These are phyloP conservation scores for Atrichornis clamosus DNA, from an alignment of 2,113 vertebrate genomes.

Conservation along the genomic window DNA sequence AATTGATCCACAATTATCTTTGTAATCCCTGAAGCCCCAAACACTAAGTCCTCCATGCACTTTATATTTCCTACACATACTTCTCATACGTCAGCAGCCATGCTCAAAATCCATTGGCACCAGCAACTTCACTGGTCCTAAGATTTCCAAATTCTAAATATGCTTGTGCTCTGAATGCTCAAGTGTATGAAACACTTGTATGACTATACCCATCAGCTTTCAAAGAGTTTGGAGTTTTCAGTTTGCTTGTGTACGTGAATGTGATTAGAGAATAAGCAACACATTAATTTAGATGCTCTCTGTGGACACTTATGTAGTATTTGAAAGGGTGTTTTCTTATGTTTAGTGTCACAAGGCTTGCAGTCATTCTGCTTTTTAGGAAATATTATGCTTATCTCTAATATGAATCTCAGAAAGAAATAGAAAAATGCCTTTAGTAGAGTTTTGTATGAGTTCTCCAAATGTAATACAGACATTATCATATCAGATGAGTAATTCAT, in stretches of 20 bases:
- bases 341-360: neutral
- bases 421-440: neutral
- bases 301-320: neutral
- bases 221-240: neutral
- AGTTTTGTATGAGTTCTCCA: neutral
- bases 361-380: conserved; percentile 3
- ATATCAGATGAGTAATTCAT: conserved; percentile 43
- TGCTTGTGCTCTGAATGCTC: neutral
- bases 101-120: conserved; percentile 41
- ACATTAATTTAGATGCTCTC: neutral
- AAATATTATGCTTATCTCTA: neutral
- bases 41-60: conserved; percentile 67
- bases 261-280: neutral
- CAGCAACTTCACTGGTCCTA: conserved; percentile 33
- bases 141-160: conserved; percentile 33
- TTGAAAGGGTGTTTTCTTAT: neutral
- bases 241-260: neutral
- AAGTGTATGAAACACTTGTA: neutral
- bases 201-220: neutral
- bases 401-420: neutral
- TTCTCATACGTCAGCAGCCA: conserved; percentile 63
- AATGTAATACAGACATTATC: conserved; percentile 13
- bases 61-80: conserved; percentile 69
- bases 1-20: conserved; percentile 81
- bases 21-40: conserved; percentile 72